Evolutionary conservation across 1,140 invertebrate species (phyloP), one percentile per base, ranked within the genome.

Genomic region (Pteromalus puparum): DNA sequence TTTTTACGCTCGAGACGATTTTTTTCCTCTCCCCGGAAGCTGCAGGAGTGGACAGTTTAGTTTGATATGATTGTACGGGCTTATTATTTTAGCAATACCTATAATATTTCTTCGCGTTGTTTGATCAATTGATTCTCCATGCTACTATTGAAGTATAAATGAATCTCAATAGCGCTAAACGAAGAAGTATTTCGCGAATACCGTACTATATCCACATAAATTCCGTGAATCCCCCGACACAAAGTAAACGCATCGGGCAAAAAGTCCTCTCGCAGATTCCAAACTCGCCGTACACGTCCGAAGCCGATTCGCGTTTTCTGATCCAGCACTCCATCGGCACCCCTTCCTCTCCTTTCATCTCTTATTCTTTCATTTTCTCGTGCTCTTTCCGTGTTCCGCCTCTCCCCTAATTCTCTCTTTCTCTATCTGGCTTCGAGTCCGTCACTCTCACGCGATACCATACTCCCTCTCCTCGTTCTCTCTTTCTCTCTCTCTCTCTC

Each of bases 351-450:
- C 21, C 87, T 30, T 70, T 70, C 7, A 70, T 28, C 67, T 70
- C 28, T 70, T 48, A 46, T 28, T 30, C 67, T 70, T 70, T 70
- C 67, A 38, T 42, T 73, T 70, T 70, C 67, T 70, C 67, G 67
- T 70, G 26, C 67, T 70, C 26, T 70, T 84, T 82, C 68, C 30
- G 26, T 72, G 87, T 89, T 86, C 85, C 87, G 85, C 86, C 85
- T 82, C 86, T 85, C 81, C 79, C 76, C 75, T 48, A 85, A 30
- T 77, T 48, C 48, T 77, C 75, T 61, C 26, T 65, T 7, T 30
- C 75, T 65, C 79, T 1, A 46, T 77, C 21, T n/a, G 30, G 30
- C 30, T 34, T 34, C 30, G 30, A 34, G 30, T 34, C 30, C 30
- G 30, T 34, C 30, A 34, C 30, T 34, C 30, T 34, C 30, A n/a